Evolutionary conservation across 2,797 vertebrate species (phyloP).

Genomic region (Falco concolor): DNA sequence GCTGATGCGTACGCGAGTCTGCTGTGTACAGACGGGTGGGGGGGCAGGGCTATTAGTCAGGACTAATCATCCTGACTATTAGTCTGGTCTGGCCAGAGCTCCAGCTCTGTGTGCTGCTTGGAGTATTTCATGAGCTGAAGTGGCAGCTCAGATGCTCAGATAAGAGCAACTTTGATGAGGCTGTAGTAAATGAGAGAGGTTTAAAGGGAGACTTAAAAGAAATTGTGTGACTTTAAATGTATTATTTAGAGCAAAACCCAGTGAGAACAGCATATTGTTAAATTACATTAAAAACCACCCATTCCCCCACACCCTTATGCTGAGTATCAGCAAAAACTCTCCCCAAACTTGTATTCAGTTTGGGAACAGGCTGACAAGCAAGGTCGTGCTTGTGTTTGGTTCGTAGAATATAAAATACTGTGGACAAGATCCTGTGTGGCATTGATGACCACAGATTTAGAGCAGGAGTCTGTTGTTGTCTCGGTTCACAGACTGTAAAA

Average conservation of each 20-base stretch:
- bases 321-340: background rate
- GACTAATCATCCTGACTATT: background rate
- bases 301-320: background rate
- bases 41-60: too few relatives aligned
- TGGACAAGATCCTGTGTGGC: background rate
- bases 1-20: background rate
- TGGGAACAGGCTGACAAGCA: background rate
- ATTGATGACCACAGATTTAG: background rate
- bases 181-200: background rate
- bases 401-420: background rate
- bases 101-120: background rate
- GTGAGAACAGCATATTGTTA: background rate
- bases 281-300: background rate
- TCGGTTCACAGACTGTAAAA: background rate
- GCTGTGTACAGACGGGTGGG: fast-evolving
- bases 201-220: background rate
- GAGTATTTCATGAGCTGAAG: background rate
- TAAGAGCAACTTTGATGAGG: background rate
- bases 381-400: background rate
- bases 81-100: background rate
- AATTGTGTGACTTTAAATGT: background rate
- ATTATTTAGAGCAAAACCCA: background rate
- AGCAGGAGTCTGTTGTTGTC: background rate
- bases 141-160: background rate
- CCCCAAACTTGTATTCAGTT: background rate